Evolutionary conservation across 2,113 vertebrate genomes (phyloP).

Genomic region (Panthera tigris): DNA sequence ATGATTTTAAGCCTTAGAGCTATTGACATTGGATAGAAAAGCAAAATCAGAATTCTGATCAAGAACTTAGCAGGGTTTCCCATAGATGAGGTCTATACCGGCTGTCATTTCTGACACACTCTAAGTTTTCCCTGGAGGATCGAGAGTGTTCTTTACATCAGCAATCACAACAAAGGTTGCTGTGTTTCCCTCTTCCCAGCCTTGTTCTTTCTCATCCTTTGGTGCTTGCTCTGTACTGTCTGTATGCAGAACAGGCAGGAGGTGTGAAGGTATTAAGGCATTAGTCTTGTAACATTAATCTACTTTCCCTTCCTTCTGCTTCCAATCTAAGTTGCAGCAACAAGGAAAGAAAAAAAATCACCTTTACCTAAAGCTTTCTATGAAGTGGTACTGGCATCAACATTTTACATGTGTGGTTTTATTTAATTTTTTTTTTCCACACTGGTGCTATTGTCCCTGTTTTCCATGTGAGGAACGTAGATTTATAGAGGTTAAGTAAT

Average conservation of each 20-base stretch:
- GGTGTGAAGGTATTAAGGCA: background rate
- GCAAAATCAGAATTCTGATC: background rate
- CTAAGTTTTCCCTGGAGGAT: background rate
- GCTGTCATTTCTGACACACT: background rate
- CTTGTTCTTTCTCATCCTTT: background rate
- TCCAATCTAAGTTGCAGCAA: background rate
- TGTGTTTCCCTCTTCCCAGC: background rate
- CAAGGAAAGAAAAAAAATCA: background rate
- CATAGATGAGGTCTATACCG: background rate
- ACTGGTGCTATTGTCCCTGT: background rate
- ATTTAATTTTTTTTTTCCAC: background rate
- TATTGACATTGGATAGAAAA: background rate
- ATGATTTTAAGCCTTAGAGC: background rate
- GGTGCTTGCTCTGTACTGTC: background rate
- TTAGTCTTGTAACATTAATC: background rate
- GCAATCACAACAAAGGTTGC: accelerated
- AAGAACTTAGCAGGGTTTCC: background rate
- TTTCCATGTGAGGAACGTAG: background rate
- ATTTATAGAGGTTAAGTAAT: background rate
- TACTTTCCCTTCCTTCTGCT: background rate
- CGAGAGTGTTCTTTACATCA: background rate
- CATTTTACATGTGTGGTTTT: background rate
- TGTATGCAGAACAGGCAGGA: background rate
- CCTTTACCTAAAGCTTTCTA: background rate
- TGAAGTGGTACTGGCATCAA: background rate